A percentile compares a stretch with the other conserved stretches of the same genome.
These are phyloP conservation scores for Phenganax stokvisi DNA, from an alignment of 92 coral and sea anemone species.

Conservation along the genomic window DNA sequence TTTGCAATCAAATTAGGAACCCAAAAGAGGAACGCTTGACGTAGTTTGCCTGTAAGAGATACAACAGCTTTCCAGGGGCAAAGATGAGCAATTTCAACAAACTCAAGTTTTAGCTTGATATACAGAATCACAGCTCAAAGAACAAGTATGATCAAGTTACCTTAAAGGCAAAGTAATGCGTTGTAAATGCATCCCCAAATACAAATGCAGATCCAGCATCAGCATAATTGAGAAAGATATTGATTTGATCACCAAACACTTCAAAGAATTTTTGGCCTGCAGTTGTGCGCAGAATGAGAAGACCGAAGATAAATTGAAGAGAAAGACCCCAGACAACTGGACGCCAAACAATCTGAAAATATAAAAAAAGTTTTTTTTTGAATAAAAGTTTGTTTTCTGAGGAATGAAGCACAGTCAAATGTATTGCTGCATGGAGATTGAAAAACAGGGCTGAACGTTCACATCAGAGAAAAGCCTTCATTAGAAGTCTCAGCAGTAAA, in stretches of 20 bases:
- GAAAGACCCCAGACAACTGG: slow-evolving; percentile 91
- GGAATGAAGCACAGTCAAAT: not conserved
- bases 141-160: slow-evolving; percentile 40
- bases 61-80: no score
- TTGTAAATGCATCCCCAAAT: slow-evolving; percentile 59
- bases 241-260: slow-evolving; percentile 65
- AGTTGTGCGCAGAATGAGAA: slow-evolving; percentile 73
- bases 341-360: slow-evolving; percentile 71
- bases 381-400: not conserved
- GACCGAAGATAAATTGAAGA: slow-evolving; percentile 79
- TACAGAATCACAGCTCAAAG: no score
- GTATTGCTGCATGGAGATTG: no score
- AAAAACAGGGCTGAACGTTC: no score
- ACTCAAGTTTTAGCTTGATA: no score
- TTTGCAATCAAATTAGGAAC: not conserved
- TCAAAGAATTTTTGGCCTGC: slow-evolving; percentile 70
- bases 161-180: slow-evolving; percentile 82
- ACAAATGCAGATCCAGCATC: slow-evolving; percentile 81
- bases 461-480: no score
- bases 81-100: no score
- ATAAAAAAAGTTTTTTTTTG: not conserved
- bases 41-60: no score
- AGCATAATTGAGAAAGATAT: slow-evolving; percentile 67
- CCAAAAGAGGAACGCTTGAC: no score
- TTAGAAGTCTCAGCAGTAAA: not conserved